phyloP scores from a whole-genome alignment of 2,113 vertebrate species.

The Regulus satrapa region DNA sequence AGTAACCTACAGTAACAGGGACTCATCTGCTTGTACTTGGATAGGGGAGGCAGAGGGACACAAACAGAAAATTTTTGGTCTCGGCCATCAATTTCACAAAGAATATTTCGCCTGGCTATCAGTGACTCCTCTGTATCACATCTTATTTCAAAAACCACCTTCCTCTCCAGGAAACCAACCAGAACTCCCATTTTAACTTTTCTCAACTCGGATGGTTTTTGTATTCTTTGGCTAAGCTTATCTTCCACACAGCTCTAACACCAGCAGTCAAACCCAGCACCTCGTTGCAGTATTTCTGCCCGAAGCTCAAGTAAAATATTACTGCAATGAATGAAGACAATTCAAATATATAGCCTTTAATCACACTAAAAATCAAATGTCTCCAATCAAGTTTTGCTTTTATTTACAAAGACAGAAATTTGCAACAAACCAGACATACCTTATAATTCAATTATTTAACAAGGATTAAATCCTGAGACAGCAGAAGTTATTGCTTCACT shows the following conservation, averaged over 20 bases:
- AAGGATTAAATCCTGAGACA: slow-evolving; percentile 45
- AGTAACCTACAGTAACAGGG: neutral
- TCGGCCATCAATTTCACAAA: neutral
- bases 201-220: neutral
- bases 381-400: slow-evolving; percentile 4
- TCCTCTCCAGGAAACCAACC: neutral
- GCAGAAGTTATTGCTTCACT: neutral
- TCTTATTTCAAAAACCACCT: neutral
- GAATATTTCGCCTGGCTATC: neutral
- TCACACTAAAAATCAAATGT: slow-evolving; percentile 11
- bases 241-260: neutral
- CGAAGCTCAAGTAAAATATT: neutral
- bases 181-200: neutral
- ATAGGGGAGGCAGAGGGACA: neutral
- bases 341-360: neutral
- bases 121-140: neutral
- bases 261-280: neutral
- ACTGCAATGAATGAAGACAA: neutral
- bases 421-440: slow-evolving; percentile 5
- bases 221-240: neutral
- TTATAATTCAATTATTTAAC: neutral
- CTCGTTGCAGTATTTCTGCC: neutral
- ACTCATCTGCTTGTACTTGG: neutral
- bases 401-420: slow-evolving; percentile 49
- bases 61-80: neutral